A percentile compares a stretch with the other conserved stretches of the same genome.
phyloP scores from a whole-genome alignment of 2,888 invertebrate genomes.

The Cheilosia urbana region DNA sequence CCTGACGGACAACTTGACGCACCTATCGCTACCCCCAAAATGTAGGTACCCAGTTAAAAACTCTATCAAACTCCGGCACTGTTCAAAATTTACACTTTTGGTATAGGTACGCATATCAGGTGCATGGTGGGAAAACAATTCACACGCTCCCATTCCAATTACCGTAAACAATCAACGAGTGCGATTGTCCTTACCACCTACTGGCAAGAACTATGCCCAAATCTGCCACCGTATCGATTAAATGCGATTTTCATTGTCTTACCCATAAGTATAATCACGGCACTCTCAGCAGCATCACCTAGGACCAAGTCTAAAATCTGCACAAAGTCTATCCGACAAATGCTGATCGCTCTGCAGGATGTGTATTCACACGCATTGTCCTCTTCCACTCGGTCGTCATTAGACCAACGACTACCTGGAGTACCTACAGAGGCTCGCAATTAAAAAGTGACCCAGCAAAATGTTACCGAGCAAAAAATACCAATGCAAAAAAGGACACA shows the following conservation, averaged over 20 bases:
- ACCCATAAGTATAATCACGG: background rate
- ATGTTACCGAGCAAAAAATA: background rate
- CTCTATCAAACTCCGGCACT: no score
- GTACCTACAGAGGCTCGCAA: background rate
- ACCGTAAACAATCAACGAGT: background rate
- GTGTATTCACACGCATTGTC: background rate
- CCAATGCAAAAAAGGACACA: slow-evolving; percentile 28
- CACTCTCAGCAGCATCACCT: background rate
- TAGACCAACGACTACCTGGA: background rate
- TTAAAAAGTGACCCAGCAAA: slow-evolving; percentile 13
- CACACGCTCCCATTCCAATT: slow-evolving; percentile 26
- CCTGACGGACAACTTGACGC: no score
- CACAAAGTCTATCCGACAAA: slow-evolving; percentile 22
- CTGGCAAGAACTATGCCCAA: slow-evolving; percentile 10
- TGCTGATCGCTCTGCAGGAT: slow-evolving; percentile 28
- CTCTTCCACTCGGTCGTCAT: slow-evolving; percentile 12
- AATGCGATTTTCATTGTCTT: slow-evolving; percentile 9
- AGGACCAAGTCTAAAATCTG: slow-evolving; percentile 10
- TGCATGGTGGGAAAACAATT: slow-evolving; percentile 7
- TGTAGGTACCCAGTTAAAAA: no score
- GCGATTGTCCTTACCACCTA: slow-evolving; percentile 33
- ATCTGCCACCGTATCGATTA: slow-evolving; percentile 45
- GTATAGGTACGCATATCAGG: no score
- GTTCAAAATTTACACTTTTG: no score
- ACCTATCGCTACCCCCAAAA: no score